Evolutionary conservation across 2,113 vertebrate species (phyloP).

Genomic region (Elgaria multicarinata): DNA sequence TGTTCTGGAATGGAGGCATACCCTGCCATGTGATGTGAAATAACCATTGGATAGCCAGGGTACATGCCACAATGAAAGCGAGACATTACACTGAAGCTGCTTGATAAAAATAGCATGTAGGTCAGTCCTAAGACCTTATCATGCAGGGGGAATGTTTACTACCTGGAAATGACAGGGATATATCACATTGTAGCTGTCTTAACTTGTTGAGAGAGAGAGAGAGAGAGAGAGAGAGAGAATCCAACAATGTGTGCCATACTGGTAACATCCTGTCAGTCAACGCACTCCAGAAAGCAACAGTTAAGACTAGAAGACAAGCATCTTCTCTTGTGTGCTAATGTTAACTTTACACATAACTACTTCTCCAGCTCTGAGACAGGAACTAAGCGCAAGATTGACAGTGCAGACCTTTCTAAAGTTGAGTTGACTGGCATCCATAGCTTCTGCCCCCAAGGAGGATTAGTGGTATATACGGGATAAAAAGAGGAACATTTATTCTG

Average conservation of each 20-base stretch:
- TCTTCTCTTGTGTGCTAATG: constrained; percentile 24
- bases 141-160: not conserved
- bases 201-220: not conserved
- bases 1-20: not conserved
- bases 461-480: constrained; percentile 30
- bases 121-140: not conserved
- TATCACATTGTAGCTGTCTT: not conserved
- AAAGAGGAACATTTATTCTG: constrained; percentile 43
- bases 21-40: too few species aligned
- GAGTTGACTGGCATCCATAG: constrained; percentile 23
- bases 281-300: not conserved
- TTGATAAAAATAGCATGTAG: not conserved
- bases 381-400: constrained; percentile 30
- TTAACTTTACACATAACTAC: constrained; percentile 35
- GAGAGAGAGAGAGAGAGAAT: not conserved
- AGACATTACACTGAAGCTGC: not conserved
- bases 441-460: constrained; percentile 40
- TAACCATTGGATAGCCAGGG: not conserved
- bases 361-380: constrained; percentile 25
- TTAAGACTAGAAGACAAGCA: not conserved
- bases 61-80: not conserved
- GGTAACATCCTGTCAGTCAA: not conserved
- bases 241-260: not conserved
- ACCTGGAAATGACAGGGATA: not conserved
- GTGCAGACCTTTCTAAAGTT: constrained; percentile 35